These are phyloP conservation scores for Picus viridis DNA, from an alignment of 2,797 vertebrate species.

Conservation along the genomic window DNA sequence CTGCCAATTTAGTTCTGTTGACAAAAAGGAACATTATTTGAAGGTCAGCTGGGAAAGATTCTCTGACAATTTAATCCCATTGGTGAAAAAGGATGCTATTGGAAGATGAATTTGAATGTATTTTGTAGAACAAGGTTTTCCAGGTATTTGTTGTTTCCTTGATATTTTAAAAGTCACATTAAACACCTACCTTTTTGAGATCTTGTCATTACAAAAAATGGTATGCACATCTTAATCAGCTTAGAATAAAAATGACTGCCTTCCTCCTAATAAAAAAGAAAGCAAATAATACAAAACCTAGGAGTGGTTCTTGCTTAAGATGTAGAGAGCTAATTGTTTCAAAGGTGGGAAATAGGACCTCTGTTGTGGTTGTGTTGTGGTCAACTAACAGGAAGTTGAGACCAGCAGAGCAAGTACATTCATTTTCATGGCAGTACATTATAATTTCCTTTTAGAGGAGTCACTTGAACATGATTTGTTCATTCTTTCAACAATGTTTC, in stretches of 20 bases:
- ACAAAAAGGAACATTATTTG: neutral
- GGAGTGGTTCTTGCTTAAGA: neutral
- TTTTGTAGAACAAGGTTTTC: neutral
- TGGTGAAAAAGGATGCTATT: neutral
- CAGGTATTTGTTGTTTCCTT: neutral
- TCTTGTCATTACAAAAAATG: neutral
- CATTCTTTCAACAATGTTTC: neutral
- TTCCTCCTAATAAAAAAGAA: neutral
- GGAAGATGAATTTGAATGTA: neutral
- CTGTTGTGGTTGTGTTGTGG: neutral
- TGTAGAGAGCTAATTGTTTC: neutral
- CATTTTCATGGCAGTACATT: neutral
- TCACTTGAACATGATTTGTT: neutral
- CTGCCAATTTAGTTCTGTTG: neutral
- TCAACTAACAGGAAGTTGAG: neutral
- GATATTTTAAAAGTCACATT: neutral
- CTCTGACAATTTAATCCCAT: neutral
- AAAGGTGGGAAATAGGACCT: neutral
- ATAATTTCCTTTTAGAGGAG: neutral
- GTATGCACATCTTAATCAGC: neutral
- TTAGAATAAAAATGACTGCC: neutral
- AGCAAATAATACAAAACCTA: neutral
- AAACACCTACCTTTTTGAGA: neutral
- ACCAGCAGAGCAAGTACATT: neutral
- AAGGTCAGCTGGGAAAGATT: neutral